Evolutionary conservation across 2,888 invertebrate species (phyloP).

Genomic region (Nebria brevicollis): DNA sequence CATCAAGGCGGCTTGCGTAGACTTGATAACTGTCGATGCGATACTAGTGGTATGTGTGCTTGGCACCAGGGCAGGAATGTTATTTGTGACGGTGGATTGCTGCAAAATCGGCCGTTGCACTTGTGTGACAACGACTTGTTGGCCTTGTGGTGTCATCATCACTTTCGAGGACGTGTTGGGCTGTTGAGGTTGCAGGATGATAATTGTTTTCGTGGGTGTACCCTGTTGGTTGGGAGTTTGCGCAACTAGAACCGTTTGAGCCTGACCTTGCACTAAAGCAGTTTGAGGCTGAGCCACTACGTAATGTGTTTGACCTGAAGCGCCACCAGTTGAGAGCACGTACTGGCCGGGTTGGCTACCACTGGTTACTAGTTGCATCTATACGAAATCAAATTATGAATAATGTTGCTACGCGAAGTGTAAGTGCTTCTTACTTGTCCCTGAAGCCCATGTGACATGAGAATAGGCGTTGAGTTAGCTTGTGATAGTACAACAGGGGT

Average conservation of each 20-base stretch:
- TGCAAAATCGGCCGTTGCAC: slow-evolving; percentile 67
- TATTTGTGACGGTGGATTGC: slow-evolving; percentile 63
- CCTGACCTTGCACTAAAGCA: slow-evolving; percentile 69
- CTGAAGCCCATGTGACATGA: slow-evolving; percentile 57
- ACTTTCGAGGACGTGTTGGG: slow-evolving; percentile 65
- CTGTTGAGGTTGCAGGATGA: slow-evolving; percentile 72
- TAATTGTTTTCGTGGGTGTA: slow-evolving; percentile 75
- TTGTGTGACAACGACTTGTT: slow-evolving; percentile 73
- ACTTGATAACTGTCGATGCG: slow-evolving; percentile 54
- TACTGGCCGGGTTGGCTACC: slow-evolving; percentile 63
- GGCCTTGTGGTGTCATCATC: slow-evolving; percentile 74
- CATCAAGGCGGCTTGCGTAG: slow-evolving; percentile 52
- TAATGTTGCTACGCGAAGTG: not conserved
- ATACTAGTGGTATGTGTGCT: slow-evolving; percentile 53
- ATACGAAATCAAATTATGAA: not conserved
- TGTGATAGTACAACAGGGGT: slow-evolving; percentile 59
- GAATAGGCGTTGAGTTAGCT: slow-evolving; percentile 57
- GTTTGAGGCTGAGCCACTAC: slow-evolving; percentile 74
- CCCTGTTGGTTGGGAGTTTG: slow-evolving; percentile 75
- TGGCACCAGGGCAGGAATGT: slow-evolving; percentile 61
- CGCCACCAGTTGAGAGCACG: slow-evolving; percentile 63
- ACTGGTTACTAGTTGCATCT: slow-evolving; percentile 58
- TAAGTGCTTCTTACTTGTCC: slow-evolving; percentile 13
- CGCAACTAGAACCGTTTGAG: slow-evolving; percentile 73
- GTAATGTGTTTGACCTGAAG: slow-evolving; percentile 71